Conservation (phyloP, 2,888 invertebrate genomes). For the Dolomedes plantarius region DNA sequence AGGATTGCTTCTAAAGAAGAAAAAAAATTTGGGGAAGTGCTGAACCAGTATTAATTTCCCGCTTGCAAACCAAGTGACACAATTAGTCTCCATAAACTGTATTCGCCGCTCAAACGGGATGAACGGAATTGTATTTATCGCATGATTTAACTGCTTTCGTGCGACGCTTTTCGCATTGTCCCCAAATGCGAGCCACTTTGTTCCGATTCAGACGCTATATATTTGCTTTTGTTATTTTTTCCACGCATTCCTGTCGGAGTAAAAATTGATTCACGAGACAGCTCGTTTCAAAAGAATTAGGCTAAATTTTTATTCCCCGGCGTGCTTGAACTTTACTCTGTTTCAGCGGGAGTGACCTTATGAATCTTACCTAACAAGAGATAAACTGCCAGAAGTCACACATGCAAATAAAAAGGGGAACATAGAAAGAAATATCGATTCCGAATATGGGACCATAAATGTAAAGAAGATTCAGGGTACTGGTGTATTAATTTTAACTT, state of each 20-base stretch:
- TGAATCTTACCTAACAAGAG: background rate
- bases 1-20: too few relatives aligned
- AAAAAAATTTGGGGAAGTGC: background rate
- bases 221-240: constrained; percentile 24
- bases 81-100: constrained; percentile 19
- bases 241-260: constrained; percentile 30
- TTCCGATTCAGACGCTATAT: constrained; percentile 22
- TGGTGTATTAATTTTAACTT: too few relatives aligned
- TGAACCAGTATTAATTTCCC: background rate
- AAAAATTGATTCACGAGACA: constrained; percentile 60
- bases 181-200: constrained; percentile 50
- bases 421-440: too few relatives aligned
- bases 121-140: background rate
- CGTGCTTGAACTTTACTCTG: constrained; percentile 58
- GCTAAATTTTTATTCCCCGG: constrained; percentile 34
- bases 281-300: constrained; percentile 50
- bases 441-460: too few relatives aligned
- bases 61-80: constrained; percentile 15
- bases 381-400: background rate
- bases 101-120: background rate
- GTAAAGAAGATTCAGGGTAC: too few relatives aligned
- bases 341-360: constrained; percentile 50
- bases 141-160: constrained; percentile 60
- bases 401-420: background rate
- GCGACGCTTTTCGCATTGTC: constrained; percentile 40